Percentiles rank a stretch among this genome's conserved stretches.
These are phyloP conservation scores for Anoplopoma fimbria DNA, from an alignment of 2,113 vertebrate species.

Conservation along the genomic window DNA sequence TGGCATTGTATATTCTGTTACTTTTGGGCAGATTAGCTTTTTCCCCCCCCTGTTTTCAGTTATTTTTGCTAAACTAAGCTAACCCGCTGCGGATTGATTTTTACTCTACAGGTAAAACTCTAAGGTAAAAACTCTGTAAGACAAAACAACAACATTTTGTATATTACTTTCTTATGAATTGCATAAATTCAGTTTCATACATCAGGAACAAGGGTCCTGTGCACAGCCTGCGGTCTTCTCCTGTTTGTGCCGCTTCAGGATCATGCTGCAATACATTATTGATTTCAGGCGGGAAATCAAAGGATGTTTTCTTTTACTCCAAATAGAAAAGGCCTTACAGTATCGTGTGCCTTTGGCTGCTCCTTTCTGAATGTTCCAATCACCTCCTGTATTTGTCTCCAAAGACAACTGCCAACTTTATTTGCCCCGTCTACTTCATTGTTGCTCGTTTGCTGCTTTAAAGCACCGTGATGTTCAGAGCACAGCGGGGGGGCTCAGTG, in stretches of 20 bases:
- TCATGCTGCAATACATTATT: conserved; percentile 41
- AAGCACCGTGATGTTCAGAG: conserved; percentile 33
- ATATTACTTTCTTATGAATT: not conserved
- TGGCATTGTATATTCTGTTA: not conserved
- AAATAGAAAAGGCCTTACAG: conserved; percentile 1
- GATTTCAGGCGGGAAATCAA: conserved; percentile 53
- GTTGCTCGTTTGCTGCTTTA: conserved; percentile 43
- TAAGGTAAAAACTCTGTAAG: not conserved
- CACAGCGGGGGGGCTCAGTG: conserved; percentile 42
- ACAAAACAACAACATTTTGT: too few relatives aligned
- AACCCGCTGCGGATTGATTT: not conserved
- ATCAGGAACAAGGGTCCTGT: not conserved
- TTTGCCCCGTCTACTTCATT: not conserved
- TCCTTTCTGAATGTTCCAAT: conserved; percentile 13
- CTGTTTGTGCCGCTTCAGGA: conserved; percentile 20
- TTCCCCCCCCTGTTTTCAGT: not conserved
- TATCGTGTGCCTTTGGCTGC: not conserved
- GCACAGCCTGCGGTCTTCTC: not conserved
- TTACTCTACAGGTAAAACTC: not conserved
- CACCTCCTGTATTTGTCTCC: not conserved
- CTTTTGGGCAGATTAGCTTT: not conserved
- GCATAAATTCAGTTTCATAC: not conserved
- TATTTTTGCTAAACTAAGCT: not conserved
- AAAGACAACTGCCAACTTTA: conserved; percentile 6
- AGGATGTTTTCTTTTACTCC: conserved; percentile 20